phyloP scores from a whole-genome alignment of 2,113 vertebrate species.

The Bufo bufo region DNA sequence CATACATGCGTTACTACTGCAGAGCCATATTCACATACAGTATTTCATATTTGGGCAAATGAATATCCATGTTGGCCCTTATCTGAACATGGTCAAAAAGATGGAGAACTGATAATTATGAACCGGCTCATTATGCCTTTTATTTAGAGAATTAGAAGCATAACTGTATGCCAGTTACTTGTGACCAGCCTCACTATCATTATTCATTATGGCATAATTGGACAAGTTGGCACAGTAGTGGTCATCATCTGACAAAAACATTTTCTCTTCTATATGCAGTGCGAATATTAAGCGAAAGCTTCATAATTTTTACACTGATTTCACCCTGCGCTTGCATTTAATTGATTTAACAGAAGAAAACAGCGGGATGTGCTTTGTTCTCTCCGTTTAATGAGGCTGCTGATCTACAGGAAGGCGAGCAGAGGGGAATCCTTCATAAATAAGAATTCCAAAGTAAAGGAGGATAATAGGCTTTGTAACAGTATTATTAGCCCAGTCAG shows the following conservation, averaged over 20 bases:
- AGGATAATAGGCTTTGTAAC: constrained; percentile 4
- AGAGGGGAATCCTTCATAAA: constrained; percentile 13
- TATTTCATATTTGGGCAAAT: not conserved
- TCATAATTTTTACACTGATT: constrained; percentile 12
- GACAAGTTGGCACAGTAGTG: not conserved
- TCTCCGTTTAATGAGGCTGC: constrained; percentile 17
- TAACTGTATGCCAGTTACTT: not conserved
- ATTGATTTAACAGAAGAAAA: constrained; percentile 25
- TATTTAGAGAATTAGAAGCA: not conserved
- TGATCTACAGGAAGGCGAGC: not conserved
- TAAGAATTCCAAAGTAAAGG: not conserved
- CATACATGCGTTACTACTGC: too few species aligned
- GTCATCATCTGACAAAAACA: not conserved
- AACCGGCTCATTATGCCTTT: not conserved
- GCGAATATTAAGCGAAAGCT: not conserved
- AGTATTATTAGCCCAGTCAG: not conserved
- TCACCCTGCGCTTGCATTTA: not conserved
- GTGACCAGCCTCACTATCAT: not conserved
- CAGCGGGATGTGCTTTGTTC: constrained; percentile 9
- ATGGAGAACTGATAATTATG: not conserved
- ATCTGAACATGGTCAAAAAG: not conserved
- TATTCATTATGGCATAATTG: not conserved
- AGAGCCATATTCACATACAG: too few species aligned
- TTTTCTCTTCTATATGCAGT: not conserved
- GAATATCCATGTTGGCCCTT: not conserved